Percentiles rank a stretch among this genome's conserved stretches.
Conservation (phyloP, 2,113 vertebrate genomes). For the Rhinichthys klamathensis region DNA sequence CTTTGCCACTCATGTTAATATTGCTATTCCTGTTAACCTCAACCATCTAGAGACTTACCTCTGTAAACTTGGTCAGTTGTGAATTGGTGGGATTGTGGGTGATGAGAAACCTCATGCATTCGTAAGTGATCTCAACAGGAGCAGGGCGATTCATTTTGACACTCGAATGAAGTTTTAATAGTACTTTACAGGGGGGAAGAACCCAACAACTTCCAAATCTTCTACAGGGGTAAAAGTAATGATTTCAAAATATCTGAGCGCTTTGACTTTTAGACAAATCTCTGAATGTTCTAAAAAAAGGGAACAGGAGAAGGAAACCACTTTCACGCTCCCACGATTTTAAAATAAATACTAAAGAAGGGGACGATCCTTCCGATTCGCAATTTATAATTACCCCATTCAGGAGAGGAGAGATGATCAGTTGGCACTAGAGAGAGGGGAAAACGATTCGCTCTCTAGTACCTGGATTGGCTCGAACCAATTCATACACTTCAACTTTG, state of each 20-base stretch:
- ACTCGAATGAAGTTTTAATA: constrained; percentile 40
- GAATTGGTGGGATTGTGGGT: constrained; percentile 98
- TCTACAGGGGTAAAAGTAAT: neutral
- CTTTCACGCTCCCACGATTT: neutral
- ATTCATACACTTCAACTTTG: constrained; percentile 58
- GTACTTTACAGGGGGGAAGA: neutral
- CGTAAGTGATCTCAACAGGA: constrained; percentile 93
- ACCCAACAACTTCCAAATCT: neutral
- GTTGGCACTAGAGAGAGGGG: constrained; percentile 47
- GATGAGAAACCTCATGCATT: constrained; percentile 94
- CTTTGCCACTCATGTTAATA: neutral
- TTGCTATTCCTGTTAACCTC: neutral
- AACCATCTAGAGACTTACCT: constrained; percentile 79
- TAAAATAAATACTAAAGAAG: constrained; percentile 41
- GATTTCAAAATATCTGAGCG: constrained; percentile 15
- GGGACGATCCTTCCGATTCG: constrained; percentile 64
- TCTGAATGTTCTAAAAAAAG: constrained; percentile 34
- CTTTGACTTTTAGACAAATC: constrained; percentile 22
- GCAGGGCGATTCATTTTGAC: constrained; percentile 97
- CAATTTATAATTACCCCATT: constrained; percentile 68
- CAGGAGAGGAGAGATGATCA: constrained; percentile 55
- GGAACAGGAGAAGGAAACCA: constrained; percentile 8
- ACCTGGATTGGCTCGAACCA: constrained; percentile 48
- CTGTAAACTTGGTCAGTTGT: constrained; percentile 93
- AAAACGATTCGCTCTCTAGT: constrained; percentile 41